phyloP scores from a whole-genome alignment of 2,888 invertebrate genomes.

The Troides helena region DNA sequence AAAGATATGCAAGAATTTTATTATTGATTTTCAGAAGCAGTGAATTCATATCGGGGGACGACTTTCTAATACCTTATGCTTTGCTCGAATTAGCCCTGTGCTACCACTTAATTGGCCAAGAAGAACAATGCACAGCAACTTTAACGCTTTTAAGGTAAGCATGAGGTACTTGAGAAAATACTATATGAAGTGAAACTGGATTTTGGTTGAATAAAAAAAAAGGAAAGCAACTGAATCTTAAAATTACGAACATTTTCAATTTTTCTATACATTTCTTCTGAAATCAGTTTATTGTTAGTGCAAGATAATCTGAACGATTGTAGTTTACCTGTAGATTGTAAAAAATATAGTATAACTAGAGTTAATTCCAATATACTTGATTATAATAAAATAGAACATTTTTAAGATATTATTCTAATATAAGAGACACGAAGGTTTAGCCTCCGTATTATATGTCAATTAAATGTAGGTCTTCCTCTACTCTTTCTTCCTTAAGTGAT shows the following conservation, averaged over 20 bases:
- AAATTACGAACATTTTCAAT: background rate
- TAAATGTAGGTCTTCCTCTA: background rate
- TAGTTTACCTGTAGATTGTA: no score
- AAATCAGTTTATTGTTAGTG: no score
- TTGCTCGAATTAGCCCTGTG: conserved; percentile 5
- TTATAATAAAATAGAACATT: no score
- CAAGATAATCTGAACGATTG: no score
- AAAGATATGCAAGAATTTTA: no score
- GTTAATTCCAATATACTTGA: no score
- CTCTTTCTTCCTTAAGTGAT: background rate
- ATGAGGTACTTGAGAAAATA: background rate
- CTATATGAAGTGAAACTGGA: no score
- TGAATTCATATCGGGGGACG: background rate
- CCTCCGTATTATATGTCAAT: background rate
- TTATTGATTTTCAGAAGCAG: background rate
- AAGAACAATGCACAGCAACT: background rate
- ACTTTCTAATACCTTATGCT: conserved; percentile 8
- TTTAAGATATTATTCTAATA: no score
- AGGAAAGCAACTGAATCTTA: background rate
- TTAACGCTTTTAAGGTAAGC: conserved; percentile 4
- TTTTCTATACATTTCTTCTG: no score
- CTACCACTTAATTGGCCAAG: background rate
- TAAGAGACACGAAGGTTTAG: no score
- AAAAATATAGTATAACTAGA: no score
- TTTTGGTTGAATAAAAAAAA: background rate